phyloP scores from a whole-genome alignment of 1,140 invertebrate genomes.

The Zophobas morio region DNA sequence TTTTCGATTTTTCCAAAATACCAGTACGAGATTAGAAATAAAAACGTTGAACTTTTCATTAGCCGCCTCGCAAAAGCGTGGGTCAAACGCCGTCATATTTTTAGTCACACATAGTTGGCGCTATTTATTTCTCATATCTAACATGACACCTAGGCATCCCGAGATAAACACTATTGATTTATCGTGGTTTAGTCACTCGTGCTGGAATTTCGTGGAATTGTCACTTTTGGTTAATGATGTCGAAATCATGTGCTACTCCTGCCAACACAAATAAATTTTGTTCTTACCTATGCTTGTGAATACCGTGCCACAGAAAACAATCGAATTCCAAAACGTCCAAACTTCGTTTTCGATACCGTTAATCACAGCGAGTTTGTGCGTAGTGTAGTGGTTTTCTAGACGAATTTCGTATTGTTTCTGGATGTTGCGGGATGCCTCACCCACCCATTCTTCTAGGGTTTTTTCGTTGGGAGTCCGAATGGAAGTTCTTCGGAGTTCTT shows the following conservation, averaged over 20 bases:
- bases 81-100: constrained; percentile 23
- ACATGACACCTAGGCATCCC: background rate
- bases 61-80: background rate
- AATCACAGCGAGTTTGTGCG: constrained; percentile 60
- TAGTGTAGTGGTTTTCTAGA: constrained; percentile 67
- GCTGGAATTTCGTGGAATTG: background rate
- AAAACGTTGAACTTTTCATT: background rate
- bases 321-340: constrained; percentile 92
- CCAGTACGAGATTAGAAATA: background rate
- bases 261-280: constrained; percentile 3
- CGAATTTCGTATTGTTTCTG: constrained; percentile 71
- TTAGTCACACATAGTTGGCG: constrained; percentile 16
- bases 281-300: constrained; percentile 92
- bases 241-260: no score
- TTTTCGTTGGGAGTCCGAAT: constrained; percentile 56
- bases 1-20: background rate
- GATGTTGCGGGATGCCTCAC: constrained; percentile 67
- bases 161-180: constrained; percentile 17
- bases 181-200: constrained; percentile 1
- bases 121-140: background rate
- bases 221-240: no score
- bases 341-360: constrained; percentile 66
- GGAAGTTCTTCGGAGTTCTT: constrained; percentile 57
- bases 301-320: constrained; percentile 93
- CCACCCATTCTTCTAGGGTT: constrained; percentile 68